phyloP scores from a whole-genome alignment of 1,140 invertebrate species.

The Lerema accius region DNA sequence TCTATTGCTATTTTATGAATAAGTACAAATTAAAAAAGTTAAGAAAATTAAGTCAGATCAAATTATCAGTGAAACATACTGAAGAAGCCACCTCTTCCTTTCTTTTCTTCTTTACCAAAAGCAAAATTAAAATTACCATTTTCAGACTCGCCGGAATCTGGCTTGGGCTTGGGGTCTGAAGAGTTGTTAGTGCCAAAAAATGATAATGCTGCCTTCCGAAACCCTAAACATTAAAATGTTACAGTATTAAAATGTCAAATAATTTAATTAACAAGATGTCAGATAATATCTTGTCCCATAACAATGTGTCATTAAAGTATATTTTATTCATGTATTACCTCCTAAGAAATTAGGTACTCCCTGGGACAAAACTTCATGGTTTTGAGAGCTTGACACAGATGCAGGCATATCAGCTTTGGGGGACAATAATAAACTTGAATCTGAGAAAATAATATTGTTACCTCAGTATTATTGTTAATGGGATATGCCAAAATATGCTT shows the following conservation, averaged over 20 bases:
- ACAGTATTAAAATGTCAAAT: not conserved
- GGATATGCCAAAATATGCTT: too few relatives aligned
- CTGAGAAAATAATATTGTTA: conserved; percentile 44
- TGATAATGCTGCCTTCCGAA: conserved; percentile 59
- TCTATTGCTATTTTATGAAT: conserved; percentile 18
- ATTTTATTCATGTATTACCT: conserved; percentile 45
- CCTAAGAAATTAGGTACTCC: conserved; percentile 65
- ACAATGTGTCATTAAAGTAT: too few relatives aligned
- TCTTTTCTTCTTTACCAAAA: conserved; percentile 64
- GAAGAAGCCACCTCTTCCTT: conserved; percentile 64
- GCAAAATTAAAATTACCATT: conserved; percentile 65
- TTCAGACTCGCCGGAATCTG: conserved; percentile 41
- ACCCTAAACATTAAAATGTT: conserved; percentile 50
- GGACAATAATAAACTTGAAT: conserved; percentile 67
- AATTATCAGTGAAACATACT: conserved; percentile 64
- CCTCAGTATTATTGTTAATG: too few relatives aligned
- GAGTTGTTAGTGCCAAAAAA: conserved; percentile 53
- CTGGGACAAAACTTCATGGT: conserved; percentile 48
- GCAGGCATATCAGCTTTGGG: conserved; percentile 63
- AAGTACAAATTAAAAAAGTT: conserved; percentile 19
- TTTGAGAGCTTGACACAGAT: conserved; percentile 32
- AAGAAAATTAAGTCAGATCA: conserved; percentile 14
- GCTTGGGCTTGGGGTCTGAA: conserved; percentile 43
- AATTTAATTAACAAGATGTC: too few relatives aligned
- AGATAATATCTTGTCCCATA: too few relatives aligned